Evolutionary conservation across 2,797 vertebrate genomes (phyloP).

Genomic region (Dendrocincla fuliginosa): DNA sequence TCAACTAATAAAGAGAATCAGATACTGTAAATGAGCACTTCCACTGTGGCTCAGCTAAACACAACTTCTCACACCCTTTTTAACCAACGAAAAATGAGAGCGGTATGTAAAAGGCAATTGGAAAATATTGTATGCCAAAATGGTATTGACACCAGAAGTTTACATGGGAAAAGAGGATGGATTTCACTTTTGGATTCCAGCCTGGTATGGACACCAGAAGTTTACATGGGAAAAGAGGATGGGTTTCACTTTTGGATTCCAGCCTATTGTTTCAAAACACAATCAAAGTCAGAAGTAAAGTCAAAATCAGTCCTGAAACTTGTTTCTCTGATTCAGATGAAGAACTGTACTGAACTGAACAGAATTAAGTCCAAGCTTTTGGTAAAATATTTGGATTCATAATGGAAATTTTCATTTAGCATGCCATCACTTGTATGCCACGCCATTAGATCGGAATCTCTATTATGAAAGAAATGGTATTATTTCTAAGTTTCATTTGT

Average conservation of each 20-base stretch:
- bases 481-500: background rate
- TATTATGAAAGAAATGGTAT: background rate
- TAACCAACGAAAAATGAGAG: background rate
- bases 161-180: background rate
- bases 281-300: background rate
- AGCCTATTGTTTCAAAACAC: background rate
- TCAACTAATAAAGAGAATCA: background rate
- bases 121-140: background rate
- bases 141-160: background rate
- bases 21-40: background rate
- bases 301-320: background rate
- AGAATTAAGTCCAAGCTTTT: background rate
- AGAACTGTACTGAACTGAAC: background rate
- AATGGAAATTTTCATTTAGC: background rate
- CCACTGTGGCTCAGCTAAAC: background rate
- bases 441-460: background rate
- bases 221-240: background rate
- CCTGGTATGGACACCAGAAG: background rate
- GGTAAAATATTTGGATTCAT: background rate
- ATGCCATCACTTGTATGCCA: fast-evolving
- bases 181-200: background rate
- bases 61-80: background rate
- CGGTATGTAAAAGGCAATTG: background rate
- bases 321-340: background rate
- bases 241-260: background rate